A percentile compares a stretch with the other conserved stretches of the same genome.
Conservation (phyloP, 2,113 vertebrate species). For the Piaya cayana region DNA sequence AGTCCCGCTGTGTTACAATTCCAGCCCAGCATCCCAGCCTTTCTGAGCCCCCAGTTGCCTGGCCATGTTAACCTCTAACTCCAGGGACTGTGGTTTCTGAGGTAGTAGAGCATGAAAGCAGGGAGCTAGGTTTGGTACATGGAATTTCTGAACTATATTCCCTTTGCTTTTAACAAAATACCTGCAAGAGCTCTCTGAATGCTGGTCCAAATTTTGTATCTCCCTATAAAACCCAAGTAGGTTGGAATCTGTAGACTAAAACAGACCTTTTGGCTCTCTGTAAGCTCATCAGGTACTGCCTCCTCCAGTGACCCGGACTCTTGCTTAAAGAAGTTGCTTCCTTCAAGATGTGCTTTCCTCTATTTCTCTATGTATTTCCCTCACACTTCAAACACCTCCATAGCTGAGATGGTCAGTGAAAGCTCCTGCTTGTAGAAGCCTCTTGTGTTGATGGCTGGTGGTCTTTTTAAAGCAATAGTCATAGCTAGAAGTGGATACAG, state of each 20-base stretch:
- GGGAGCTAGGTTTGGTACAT: neutral
- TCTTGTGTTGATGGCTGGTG: accelerated
- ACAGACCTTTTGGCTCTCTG: neutral
- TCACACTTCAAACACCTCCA: neutral
- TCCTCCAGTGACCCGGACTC: neutral
- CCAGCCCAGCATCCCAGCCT: neutral
- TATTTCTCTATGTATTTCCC: neutral
- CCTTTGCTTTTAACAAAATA: neutral
- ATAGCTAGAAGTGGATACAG: neutral
- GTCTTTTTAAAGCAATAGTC: neutral
- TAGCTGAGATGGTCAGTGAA: neutral
- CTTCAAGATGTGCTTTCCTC: neutral
- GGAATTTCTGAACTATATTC: neutral
- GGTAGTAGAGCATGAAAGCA: neutral
- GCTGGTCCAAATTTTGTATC: neutral
- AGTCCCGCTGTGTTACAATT: neutral
- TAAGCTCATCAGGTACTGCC: neutral
- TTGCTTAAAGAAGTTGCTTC: neutral
- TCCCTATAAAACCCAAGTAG: neutral
- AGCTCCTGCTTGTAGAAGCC: neutral
- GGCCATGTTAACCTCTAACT: neutral
- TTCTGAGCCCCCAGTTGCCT: neutral
- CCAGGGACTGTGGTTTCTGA: neutral
- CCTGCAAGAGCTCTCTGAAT: neutral
- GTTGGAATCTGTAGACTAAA: neutral